Base-by-base conservation (phyloP, 2,888 invertebrate species). In the Atethmia centrago region DNA sequence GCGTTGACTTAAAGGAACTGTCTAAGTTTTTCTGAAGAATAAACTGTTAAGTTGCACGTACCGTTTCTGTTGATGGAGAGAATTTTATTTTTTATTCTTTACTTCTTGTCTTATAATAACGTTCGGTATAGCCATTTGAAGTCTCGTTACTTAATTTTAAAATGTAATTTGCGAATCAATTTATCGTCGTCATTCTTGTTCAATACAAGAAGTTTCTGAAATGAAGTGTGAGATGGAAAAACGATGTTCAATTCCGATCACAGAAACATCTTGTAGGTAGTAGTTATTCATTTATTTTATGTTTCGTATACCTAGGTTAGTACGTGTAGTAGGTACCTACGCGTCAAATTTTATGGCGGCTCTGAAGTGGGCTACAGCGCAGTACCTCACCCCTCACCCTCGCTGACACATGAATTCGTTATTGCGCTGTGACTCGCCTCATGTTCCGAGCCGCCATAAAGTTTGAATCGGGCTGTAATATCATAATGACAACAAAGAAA, bases 1-100 rank as follows among this genome's bases (percentile, higher is more conserved):
- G 28, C 58, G 21, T 47, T 62, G 51, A 53, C 59, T 71, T 40
- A 5, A 70, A 82, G 82, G 61, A 78, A 82, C 51, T 63, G 71
- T 53, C 70, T 55, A 77, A 53, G 82, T 69, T 78, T 82, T 82
- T 78, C 65, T 61, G 36, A 49, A 63, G 56, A 59, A 72, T 10
- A 31, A 66, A 76, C 72, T 45, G 80, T 77, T n/a, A 45, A 40
- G 53, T 47, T 53, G 31, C 36, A 59, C 25, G 31, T 42, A 72
- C 74, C 42, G 68, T 71, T 47, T 21, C n/a, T 78, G 49, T 12
- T 65, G 64, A 40, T 77, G 25, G 12, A 42, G 16, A 31, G 10
- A 45, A 8, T 25, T 67, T 51, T 36, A 7, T 19, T 61, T 61
- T 42, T n/a, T 40, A 4, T 62, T 56, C 19, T 19, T 36, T 28